These are phyloP conservation scores for Ennomos fuscantarius DNA, from an alignment of 2,888 invertebrate species.

Conservation along the genomic window DNA sequence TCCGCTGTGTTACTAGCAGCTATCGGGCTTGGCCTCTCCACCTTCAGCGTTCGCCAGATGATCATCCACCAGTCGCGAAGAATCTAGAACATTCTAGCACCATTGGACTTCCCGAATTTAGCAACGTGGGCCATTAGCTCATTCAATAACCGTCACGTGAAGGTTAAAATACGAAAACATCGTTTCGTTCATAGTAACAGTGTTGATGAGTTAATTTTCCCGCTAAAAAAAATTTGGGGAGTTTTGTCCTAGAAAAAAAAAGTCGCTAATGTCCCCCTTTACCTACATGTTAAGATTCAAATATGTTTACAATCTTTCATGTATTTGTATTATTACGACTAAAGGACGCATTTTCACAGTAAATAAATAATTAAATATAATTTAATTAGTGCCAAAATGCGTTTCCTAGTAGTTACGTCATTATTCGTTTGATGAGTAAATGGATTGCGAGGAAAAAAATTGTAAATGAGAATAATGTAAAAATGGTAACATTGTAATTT, in stretches of 20 bases:
- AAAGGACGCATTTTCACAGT: conserved; percentile 32
- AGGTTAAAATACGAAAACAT: not conserved
- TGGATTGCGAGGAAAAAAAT: conserved; percentile 47
- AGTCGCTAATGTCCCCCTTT: conserved; percentile 19
- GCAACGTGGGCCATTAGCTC: conserved; percentile 1
- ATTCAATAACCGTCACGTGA: too few relatives aligned
- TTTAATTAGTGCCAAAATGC: conserved; percentile 40
- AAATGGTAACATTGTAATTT: conserved; percentile 61
- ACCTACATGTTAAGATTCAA: conserved; percentile 37
- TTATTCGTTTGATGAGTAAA: conserved; percentile 13
- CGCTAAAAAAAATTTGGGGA: conserved; percentile 11
- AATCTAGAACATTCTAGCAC: conserved; percentile 48
- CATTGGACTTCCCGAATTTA: conserved; percentile 28
- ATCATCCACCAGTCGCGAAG: conserved; percentile 76
- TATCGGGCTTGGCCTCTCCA: conserved; percentile 85
- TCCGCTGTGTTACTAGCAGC: conserved; percentile 85
- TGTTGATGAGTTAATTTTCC: not conserved
- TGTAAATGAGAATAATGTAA: conserved; percentile 54
- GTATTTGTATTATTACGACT: conserved; percentile 21
- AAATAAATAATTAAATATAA: conserved; percentile 30
- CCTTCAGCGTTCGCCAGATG: conserved; percentile 87
- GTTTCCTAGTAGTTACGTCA: conserved; percentile 20
- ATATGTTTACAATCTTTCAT: conserved; percentile 39
- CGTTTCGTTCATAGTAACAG: conserved; percentile 7
- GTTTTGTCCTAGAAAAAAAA: conserved; percentile 4